Evolutionary conservation across 1,140 invertebrate species (phyloP).

Genomic region (Trichogramma pretiosum): DNA sequence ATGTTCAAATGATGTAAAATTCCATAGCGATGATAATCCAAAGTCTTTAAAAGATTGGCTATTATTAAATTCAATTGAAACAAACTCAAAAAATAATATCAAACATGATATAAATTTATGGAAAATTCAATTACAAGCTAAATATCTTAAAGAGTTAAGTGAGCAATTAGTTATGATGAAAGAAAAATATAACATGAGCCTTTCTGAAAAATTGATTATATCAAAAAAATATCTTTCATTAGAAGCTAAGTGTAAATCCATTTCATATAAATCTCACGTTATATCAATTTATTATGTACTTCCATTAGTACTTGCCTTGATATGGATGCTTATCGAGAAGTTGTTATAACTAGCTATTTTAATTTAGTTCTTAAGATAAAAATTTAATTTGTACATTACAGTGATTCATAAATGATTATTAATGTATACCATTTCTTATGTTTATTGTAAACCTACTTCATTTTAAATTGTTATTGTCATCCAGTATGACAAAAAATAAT

Average conservation of each 20-base stretch:
- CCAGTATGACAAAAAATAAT: too few species aligned
- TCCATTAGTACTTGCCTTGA: slow-evolving; percentile 32
- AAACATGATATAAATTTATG: slow-evolving; percentile 30
- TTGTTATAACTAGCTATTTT: slow-evolving; percentile 33
- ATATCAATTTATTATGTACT: slow-evolving; percentile 42
- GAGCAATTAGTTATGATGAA: slow-evolving; percentile 48
- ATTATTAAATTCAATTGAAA: slow-evolving; percentile 26
- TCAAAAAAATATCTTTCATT: slow-evolving; percentile 39
- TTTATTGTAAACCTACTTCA: too few species aligned
- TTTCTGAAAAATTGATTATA: slow-evolving; percentile 41
- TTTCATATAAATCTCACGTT: slow-evolving; percentile 34
- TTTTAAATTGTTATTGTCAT: too few species aligned
- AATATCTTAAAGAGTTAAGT: slow-evolving; percentile 39
- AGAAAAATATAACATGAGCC: slow-evolving; percentile 43
- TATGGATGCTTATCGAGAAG: slow-evolving; percentile 41
- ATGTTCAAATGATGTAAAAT: slow-evolving; percentile 25
- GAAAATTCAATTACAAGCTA: slow-evolving; percentile 41
- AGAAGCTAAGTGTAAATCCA: slow-evolving; percentile 36
- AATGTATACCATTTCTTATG: too few species aligned
- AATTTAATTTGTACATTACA: too few species aligned
- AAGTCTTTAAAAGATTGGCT: slow-evolving; percentile 34
- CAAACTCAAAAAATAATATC: slow-evolving; percentile 27
- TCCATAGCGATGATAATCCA: slow-evolving; percentile 25
- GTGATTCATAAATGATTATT: too few species aligned
- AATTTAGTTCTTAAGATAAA: too few species aligned